Conservation (phyloP, 1,140 invertebrate species). For the Pararge aegeria region DNA sequence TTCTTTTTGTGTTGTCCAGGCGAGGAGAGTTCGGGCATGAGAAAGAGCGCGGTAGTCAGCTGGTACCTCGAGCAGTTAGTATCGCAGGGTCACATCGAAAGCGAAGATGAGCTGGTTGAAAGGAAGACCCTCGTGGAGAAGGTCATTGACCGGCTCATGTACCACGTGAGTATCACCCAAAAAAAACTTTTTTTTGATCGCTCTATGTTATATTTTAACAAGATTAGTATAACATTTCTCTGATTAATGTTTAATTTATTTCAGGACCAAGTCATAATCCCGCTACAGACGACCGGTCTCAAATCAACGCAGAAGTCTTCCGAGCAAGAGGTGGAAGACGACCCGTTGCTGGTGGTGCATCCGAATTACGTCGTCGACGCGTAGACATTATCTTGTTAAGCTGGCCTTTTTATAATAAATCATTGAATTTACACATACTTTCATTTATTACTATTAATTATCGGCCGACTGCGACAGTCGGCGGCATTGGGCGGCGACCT, state of each 20-base stretch:
- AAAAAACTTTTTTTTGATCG: too few species aligned
- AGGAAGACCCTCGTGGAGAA: slow-evolving; percentile 96
- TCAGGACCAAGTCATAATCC: slow-evolving; percentile 94
- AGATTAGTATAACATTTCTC: too few species aligned
- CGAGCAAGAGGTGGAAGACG: slow-evolving; percentile 84
- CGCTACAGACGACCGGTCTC: slow-evolving; percentile 87
- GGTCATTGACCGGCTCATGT: slow-evolving; percentile 95
- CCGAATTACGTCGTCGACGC: slow-evolving; percentile 95
- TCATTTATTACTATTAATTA: too few species aligned
- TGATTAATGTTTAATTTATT: slow-evolving; percentile 62
- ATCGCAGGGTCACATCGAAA: slow-evolving; percentile 87
- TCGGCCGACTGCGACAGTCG: too few species aligned
- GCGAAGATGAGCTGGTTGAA: slow-evolving; percentile 94
- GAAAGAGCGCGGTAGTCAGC: slow-evolving; percentile 91
- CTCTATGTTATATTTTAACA: too few species aligned
- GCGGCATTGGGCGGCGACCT: too few species aligned
- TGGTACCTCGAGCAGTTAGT: slow-evolving; percentile 97
- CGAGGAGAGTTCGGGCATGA: slow-evolving; percentile 82
- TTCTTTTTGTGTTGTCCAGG: slow-evolving; percentile 41
- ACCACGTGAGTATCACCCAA: slow-evolving; percentile 84
- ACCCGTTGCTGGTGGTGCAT: slow-evolving; percentile 95
- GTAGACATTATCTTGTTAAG: slow-evolving; percentile 29
- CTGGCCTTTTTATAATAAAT: slow-evolving; percentile 37
- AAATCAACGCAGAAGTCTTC: slow-evolving; percentile 75
- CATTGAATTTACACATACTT: slow-evolving; percentile 20